Base-by-base conservation (phyloP, 1,140 invertebrate genomes). In the Dreissena rostriformis region DNA sequence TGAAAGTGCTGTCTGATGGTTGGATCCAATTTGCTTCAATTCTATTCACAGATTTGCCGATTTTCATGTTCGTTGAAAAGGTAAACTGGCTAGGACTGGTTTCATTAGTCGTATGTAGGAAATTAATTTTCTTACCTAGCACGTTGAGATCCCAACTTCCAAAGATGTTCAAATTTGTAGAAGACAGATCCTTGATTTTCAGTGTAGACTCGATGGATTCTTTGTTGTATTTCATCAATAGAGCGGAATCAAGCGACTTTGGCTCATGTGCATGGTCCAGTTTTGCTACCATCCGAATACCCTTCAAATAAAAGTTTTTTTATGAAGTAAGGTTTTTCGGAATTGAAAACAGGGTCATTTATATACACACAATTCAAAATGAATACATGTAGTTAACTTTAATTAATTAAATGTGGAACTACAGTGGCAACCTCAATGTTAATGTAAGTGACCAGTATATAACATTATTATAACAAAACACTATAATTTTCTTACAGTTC, bases 261-360 rank as follows among this genome's bases (percentile, higher is more conserved):
- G 55, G 61, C 19, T 84, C 39, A 52, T 88, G 87, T 1, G 29
- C 52, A 26, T 86, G 85, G 11, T 75, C 79, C 49, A 81, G 65
- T 72, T 84, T 86, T 14, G 81, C 28, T 17, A 77, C 53, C 0
- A 86, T n/a, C 55, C 84, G 63, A 14, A 85, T 71, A 49, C 51
- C 77, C 87, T 88, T 70, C 11, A 85, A 84, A 39, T 39, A 39
- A 39, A 39, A n/a, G n/a, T 39, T 39, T 39, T 39, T 39, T 2
- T 39, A 39, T 39, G 39, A 39, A 39, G 39, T 39, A 39, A 39
- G 2, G 39, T 39, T 39, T 8, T 39, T 39, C 2, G 8, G 2
- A 39, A 39, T 5, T 39, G 8, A 39, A 39, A 39, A 39, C 2
- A 39, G 2, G 39, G 39, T 39, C 39, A 39, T 39, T 5, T 5